A percentile compares a stretch with the other conserved stretches of the same genome.
These are phyloP conservation scores for Odontocolon sp. DNA, from an alignment of 2,888 invertebrate species.

Conservation along the genomic window DNA sequence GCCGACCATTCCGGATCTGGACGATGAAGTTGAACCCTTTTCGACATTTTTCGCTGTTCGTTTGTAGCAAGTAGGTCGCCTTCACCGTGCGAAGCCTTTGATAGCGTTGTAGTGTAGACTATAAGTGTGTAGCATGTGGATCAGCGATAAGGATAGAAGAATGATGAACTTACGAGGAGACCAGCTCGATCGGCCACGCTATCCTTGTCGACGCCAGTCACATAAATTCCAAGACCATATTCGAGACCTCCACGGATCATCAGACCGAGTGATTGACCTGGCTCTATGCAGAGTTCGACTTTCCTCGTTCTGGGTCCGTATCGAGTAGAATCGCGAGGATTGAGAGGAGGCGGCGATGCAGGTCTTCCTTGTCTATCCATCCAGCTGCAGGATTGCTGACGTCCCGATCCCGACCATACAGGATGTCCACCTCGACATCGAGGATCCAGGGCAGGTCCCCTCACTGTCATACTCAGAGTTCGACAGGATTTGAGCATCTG, in stretches of 20 bases:
- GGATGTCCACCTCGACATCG: constrained; percentile 82
- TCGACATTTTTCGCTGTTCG: too few species aligned
- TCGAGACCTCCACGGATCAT: constrained; percentile 98
- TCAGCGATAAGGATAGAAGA: too few species aligned
- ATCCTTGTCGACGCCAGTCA: constrained; percentile 96
- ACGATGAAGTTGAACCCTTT: too few species aligned
- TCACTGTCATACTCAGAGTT: constrained; percentile 94
- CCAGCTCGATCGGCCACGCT: constrained; percentile 96
- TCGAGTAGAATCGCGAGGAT: constrained; percentile 81
- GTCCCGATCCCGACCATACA: constrained; percentile 79
- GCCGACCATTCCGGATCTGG: too few species aligned
- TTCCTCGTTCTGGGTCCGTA: constrained; percentile 81
- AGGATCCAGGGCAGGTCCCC: constrained; percentile 88
- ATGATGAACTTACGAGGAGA: constrained; percentile 90
- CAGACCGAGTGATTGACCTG: constrained; percentile 94
- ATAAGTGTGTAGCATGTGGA: background rate
- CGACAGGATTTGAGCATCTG: constrained; percentile 95
- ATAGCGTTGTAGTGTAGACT: too few species aligned
- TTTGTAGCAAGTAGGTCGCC: too few species aligned
- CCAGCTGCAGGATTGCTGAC: constrained; percentile 93
- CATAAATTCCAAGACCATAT: constrained; percentile 97
- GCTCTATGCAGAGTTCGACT: constrained; percentile 94
- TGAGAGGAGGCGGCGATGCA: constrained; percentile 90
- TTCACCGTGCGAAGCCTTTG: too few species aligned
- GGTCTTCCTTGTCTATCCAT: constrained; percentile 95